Percentiles rank a stretch among this genome's conserved stretches.
phyloP scores from a whole-genome alignment of 2,113 vertebrate species.

The Macroglossus sobrinus region DNA sequence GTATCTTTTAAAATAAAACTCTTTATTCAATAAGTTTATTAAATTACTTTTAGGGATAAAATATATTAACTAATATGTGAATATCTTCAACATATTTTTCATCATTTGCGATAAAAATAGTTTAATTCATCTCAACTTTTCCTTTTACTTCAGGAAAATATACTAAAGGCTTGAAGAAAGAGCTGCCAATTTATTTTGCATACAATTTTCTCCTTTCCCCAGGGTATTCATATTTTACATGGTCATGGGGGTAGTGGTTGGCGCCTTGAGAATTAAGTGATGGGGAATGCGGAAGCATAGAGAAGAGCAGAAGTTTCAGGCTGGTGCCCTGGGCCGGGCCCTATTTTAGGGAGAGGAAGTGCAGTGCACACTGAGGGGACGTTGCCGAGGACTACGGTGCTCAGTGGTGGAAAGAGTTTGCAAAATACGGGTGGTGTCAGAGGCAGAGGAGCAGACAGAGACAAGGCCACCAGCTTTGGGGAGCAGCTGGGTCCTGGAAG shows the following conservation, averaged over 20 bases:
- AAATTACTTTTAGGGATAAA: not conserved
- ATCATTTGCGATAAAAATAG: not conserved
- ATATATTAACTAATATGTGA: not conserved
- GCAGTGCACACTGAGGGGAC: not conserved
- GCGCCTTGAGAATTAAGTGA: not conserved
- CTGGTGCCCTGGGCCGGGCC: not conserved
- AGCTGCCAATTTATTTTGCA: not conserved
- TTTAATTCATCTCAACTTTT: conserved; percentile 19
- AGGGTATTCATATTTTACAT: not conserved
- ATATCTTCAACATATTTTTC: not conserved
- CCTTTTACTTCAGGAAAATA: not conserved
- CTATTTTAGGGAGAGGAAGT: not conserved
- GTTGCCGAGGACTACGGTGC: rapidly evolving
- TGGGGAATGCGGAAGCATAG: not conserved
- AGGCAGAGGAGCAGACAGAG: not conserved
- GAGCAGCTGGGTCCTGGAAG: not conserved
- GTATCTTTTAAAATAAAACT: conserved; percentile 6
- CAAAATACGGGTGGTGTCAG: not conserved
- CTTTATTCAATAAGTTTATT: not conserved
- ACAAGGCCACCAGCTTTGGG: not conserved
- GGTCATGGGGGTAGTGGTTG: not conserved
- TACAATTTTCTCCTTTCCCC: not conserved
- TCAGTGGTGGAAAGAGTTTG: not conserved
- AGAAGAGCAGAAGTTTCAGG: not conserved
- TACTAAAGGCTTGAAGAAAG: not conserved